Evolutionary conservation across 2,888 invertebrate species (phyloP), one percentile per base, ranked within the genome.

Genomic region (Philhelius pedissequus): DNA sequence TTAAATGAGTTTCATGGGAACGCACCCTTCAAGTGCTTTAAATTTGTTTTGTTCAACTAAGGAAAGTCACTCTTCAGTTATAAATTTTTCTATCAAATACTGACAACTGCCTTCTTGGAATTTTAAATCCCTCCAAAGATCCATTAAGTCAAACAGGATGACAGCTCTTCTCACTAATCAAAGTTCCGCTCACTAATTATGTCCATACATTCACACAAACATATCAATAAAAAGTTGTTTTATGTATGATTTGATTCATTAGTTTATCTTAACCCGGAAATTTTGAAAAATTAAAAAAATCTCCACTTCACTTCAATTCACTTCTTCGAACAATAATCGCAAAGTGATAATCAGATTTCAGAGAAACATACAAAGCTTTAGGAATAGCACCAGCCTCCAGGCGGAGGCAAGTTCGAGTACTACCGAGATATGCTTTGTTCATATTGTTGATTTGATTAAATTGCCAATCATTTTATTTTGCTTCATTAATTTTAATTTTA

Each of bases 311-410:
- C n/a, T 62, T 27, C 64, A 64, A 20, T 64, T 45, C 30, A 64
- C 45, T 64, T 22, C 22, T 48, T 48, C 9, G 4, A 64, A 48
- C n/a, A 43, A 64, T 9, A 48, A 64, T 38, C 35, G 7, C 22
- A 40, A 38, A 64, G 45, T 30, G 32, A 64, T 64, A 64, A 64
- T 64, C 48, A n/a, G 64, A 48, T 64, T 48, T 64, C 48, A 64
- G 9, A 64, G 32, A 62, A 62, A 45, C 4, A 43, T 5, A 30
- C n/a, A 27, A 11, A 20, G n/a, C 27, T 11, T 18, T 6, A 13
- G 22, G 0, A 48, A 9, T n/a, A n/a, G n/a, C n/a, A n/a, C n/a
- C n/a, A n/a, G n/a, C n/a, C 45, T 32, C 8, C 45, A n/a, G 64
- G 64, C 48, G 32, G 27, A 48, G 48, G 45, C 20, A 48, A 32